Evolutionary conservation across 2,888 invertebrate species (phyloP).

Genomic region (Watsonalla binaria): DNA sequence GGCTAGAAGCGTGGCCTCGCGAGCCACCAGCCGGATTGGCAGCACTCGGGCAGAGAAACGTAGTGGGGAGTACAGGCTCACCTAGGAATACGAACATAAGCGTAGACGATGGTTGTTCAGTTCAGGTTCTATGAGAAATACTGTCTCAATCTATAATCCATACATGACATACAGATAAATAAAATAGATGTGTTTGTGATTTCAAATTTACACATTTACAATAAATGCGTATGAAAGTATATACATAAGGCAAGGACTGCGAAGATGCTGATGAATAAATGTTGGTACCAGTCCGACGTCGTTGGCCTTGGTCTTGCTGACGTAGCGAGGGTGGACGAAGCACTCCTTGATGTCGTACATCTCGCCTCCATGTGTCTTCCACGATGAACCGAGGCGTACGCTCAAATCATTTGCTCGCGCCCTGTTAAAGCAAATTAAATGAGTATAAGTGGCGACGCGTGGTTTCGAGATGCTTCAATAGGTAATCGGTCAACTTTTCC

Average conservation of each 20-base stretch:
- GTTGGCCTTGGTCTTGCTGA: constrained; percentile 59
- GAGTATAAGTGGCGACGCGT: no score
- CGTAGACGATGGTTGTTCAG: no score
- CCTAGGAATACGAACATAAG: background rate
- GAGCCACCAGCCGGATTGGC: constrained; percentile 54
- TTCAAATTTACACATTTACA: no score
- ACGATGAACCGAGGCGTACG: constrained; percentile 72
- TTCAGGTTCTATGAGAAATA: no score
- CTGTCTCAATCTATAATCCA: no score
- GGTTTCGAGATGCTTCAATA: no score
- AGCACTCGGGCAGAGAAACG: constrained; percentile 57
- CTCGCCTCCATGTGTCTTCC: constrained; percentile 71
- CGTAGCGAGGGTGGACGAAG: constrained; percentile 65
- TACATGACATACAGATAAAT: no score
- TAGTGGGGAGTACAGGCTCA: constrained; percentile 49
- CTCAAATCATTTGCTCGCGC: constrained; percentile 54
- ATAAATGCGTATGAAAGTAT: no score
- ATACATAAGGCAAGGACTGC: no score
- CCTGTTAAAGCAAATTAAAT: constrained; percentile 23
- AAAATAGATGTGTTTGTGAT: no score
- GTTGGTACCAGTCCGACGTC: constrained; percentile 65
- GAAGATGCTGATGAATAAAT: no score
- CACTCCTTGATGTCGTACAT: constrained; percentile 65
- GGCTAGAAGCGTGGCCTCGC: constrained; percentile 39
- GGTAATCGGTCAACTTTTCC: no score